These are phyloP conservation scores for Hystrix brachyura DNA, from an alignment of 2,113 vertebrate species.

Conservation along the genomic window DNA sequence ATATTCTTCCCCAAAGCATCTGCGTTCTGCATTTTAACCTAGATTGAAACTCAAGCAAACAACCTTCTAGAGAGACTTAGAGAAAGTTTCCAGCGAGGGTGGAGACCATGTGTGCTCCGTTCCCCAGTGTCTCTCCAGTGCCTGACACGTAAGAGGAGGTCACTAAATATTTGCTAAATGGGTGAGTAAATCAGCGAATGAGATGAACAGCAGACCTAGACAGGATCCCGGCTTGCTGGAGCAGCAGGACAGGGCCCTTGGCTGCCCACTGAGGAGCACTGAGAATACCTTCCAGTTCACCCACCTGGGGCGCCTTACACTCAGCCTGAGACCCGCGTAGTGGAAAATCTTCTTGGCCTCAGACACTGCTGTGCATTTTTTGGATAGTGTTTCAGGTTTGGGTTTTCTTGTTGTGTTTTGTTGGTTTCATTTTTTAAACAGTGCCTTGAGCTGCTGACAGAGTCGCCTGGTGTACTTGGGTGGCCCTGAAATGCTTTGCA, in stretches of 20 bases:
- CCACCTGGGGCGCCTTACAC: background rate
- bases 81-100: background rate
- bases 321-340: background rate
- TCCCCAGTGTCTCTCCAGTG: background rate
- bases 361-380: background rate
- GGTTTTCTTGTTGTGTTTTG: background rate
- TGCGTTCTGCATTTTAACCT: background rate
- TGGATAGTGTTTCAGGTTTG: background rate
- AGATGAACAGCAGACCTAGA: background rate
- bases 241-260: rapidly evolving
- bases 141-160: slow-evolving; percentile 33
- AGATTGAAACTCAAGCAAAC: slow-evolving; percentile 43
- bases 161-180: slow-evolving; percentile 52
- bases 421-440: slow-evolving; percentile 58
- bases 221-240: background rate
- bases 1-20: background rate
- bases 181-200: slow-evolving; percentile 21
- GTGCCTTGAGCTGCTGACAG: slow-evolving; percentile 59
- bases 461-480: slow-evolving; percentile 62
- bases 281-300: background rate
- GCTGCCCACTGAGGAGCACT: background rate
- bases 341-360: background rate
- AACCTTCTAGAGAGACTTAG: slow-evolving; percentile 1
- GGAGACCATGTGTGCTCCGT: background rate
- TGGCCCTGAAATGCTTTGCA: slow-evolving; percentile 70